These are phyloP conservation scores for Tricholaema leucomelas DNA, from an alignment of 2,113 vertebrate species.

Conservation along the genomic window DNA sequence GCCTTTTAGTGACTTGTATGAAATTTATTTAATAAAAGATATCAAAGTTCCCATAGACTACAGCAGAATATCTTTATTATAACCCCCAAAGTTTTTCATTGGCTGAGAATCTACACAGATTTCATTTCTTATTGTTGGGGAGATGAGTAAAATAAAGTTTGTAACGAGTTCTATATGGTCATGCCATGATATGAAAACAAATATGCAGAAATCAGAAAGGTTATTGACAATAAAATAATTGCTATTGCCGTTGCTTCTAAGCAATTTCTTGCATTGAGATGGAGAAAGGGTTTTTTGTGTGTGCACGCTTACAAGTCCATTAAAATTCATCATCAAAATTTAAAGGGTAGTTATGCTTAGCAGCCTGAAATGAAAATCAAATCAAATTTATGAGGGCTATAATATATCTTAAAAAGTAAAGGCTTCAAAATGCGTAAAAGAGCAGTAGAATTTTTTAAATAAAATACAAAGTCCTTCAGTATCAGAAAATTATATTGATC, in stretches of 20 bases:
- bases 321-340: background rate
- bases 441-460: background rate
- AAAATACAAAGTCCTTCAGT: background rate
- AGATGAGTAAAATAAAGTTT: background rate
- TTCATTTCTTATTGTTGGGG: background rate
- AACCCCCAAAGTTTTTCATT: background rate
- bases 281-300: background rate
- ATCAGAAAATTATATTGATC: background rate
- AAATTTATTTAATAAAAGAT: background rate
- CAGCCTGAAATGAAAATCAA: background rate
- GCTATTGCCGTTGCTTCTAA: background rate
- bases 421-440: background rate
- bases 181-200: background rate
- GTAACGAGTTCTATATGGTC: background rate
- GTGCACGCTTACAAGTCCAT: background rate
- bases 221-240: background rate
- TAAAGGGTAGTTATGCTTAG: background rate
- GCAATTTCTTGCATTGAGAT: background rate
- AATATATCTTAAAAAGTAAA: background rate
- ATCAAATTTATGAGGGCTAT: background rate
- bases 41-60: background rate
- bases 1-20: background rate
- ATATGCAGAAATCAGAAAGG: background rate
- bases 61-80: background rate
- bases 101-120: background rate